Conservation (phyloP, 2,888 invertebrate species). For the Cerastis rubricosa region DNA sequence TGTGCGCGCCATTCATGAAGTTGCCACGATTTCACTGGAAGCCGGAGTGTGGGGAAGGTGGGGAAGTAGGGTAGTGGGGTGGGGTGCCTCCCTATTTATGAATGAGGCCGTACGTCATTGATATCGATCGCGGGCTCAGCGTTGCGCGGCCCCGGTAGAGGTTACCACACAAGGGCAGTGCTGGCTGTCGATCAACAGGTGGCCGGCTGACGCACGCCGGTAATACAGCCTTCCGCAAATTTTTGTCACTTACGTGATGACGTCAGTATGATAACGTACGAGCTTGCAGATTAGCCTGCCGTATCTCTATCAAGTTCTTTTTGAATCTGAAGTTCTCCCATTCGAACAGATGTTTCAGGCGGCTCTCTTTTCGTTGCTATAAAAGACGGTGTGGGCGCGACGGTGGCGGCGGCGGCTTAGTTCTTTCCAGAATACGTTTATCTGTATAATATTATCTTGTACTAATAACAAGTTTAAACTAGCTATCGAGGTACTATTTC, state of each 20-base stretch:
- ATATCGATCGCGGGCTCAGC: slow-evolving; percentile 81
- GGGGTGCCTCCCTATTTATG: slow-evolving; percentile 85
- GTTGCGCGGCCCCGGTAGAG: slow-evolving; percentile 76
- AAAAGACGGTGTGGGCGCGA: background rate
- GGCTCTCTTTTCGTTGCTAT: slow-evolving; percentile 7
- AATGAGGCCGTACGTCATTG: slow-evolving; percentile 90
- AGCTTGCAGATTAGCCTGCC: slow-evolving; percentile 12
- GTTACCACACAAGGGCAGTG: slow-evolving; percentile 86
- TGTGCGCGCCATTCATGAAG: slow-evolving; percentile 87
- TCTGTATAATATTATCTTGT: slow-evolving; percentile 5
- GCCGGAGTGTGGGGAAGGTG: slow-evolving; percentile 72
- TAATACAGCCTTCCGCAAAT: slow-evolving; percentile 71
- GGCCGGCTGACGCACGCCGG: slow-evolving; percentile 82
- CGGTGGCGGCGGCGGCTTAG: slow-evolving; percentile 4
- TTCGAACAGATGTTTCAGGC: background rate
- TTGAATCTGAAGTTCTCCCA: slow-evolving; percentile 8
- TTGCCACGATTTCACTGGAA: slow-evolving; percentile 72
- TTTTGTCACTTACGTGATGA: slow-evolving; percentile 79
- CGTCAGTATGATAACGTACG: slow-evolving; percentile 71
- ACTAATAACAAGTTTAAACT: background rate
- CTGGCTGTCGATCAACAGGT: slow-evolving; percentile 85
- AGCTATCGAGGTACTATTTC: background rate
- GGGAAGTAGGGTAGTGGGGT: slow-evolving; percentile 64
- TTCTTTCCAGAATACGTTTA: slow-evolving; percentile 10
- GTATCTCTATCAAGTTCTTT: slow-evolving; percentile 34